Evolutionary conservation across 1,140 invertebrate species (phyloP).

Genomic region (Phymorhynchus buccinoides): DNA sequence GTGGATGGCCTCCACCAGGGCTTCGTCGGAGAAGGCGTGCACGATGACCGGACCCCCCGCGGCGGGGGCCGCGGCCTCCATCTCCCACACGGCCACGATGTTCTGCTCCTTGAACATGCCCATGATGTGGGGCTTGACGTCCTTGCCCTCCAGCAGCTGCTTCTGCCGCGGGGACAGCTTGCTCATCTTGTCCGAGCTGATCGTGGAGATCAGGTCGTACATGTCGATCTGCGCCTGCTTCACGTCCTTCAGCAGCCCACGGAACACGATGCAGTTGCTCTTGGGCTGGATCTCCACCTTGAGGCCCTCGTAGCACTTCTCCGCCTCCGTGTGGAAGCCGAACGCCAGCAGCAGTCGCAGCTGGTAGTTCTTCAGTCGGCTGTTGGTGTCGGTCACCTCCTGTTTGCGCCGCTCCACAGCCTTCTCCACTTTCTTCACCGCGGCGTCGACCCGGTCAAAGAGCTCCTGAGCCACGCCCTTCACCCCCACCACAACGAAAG

Average conservation of each 20-base stretch:
- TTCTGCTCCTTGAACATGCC: constrained; percentile 32
- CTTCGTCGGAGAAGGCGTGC: constrained; percentile 22
- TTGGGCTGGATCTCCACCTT: constrained; percentile 39
- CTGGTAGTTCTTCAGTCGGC: constrained; percentile 38
- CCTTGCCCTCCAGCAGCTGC: background rate
- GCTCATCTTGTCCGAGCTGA: background rate
- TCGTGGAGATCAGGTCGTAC: constrained; percentile 31
- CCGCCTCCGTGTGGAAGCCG: constrained; percentile 40
- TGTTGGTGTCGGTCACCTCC: constrained; percentile 46
- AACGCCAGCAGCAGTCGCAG: constrained; percentile 38
- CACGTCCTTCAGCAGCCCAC: constrained; percentile 45
- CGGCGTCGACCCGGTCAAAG: constrained; percentile 37
- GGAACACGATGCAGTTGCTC: constrained; percentile 42
- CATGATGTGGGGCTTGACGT: constrained; percentile 27
- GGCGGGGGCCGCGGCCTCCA: background rate
- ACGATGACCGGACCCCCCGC: constrained; percentile 23
- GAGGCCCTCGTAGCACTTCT: constrained; percentile 38
- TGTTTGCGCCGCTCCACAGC: constrained; percentile 46
- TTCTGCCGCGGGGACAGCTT: constrained; percentile 28
- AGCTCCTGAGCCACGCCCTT: constrained; percentile 40
- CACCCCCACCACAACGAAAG: constrained; percentile 47
- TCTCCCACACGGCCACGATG: constrained; percentile 37
- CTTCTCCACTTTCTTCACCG: constrained; percentile 23
- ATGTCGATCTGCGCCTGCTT: constrained; percentile 40
- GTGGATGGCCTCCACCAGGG: constrained; percentile 22